Base-by-base conservation (phyloP, 1,140 invertebrate genomes). In the Drosophila persimilis region DNA sequence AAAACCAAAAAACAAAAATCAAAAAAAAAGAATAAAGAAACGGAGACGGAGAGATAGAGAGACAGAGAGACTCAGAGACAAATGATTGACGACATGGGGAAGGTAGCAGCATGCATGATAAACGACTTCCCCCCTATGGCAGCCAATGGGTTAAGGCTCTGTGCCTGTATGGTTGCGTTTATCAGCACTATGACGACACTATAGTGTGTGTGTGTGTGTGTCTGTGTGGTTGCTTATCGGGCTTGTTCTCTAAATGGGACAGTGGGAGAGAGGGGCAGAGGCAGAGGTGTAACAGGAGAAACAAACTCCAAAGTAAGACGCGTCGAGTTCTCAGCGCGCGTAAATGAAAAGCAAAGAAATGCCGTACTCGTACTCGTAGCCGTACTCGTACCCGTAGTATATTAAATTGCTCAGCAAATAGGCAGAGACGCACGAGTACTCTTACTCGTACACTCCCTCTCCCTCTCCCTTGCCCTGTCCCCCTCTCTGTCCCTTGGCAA, bases 391-490 rank as follows among this genome's bases (percentile, higher is more conserved):
- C 35, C 13, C 11, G 35, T 13, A 39, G 50, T 74, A 72, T 48
- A 71, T 71, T 53, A 83, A 81, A 81, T 81, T 81, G 79, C 74
- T 83, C 76, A 62, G 78, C 79, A 81, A 81, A 81, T 51, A 80
- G 50, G 44, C 24, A 55, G 44, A 58, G 45, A 45, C 54, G 22
- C 22, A 26, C 22, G 13, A 29, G 20, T 20, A 20, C 20, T 20
- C 47, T 6, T n/a, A 31, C 24, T n/a, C n/a, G n/a, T 22, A 56
- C 20, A 51, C 26, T 51, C 6, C n/a, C 26, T 2, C 20, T 20
- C 20, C 20, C 1, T 20, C 24, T 26, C 5, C 24, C 24, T 4
- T 5, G 0, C 24, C 4, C 24, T 4, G 22, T 24, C 0, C 24
- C 5, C 4, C 24, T 26, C 13, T 44, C 44, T 41, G 52, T 26